These are phyloP conservation scores for Perizoma flavofasciatum DNA, from an alignment of 2,888 invertebrate species.

Conservation along the genomic window DNA sequence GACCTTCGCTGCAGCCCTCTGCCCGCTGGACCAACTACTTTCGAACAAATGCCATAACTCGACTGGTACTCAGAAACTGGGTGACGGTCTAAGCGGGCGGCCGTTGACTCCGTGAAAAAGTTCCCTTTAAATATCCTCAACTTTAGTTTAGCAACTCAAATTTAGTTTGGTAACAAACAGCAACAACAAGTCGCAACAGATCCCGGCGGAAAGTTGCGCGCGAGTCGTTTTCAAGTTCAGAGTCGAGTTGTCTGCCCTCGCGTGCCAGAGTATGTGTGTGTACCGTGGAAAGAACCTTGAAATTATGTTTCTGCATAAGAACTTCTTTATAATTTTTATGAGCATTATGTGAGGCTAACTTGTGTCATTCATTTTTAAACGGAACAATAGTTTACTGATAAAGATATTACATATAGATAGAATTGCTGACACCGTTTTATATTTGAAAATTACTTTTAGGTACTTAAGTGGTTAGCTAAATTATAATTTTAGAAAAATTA, in stretches of 20 bases:
- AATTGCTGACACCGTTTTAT: too few species aligned
- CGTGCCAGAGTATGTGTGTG: slow-evolving; percentile 2
- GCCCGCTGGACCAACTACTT: slow-evolving; percentile 77
- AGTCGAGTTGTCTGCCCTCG: slow-evolving; percentile 39
- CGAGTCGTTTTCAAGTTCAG: slow-evolving; percentile 82
- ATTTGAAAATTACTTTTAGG: too few species aligned
- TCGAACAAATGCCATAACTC: slow-evolving; percentile 84
- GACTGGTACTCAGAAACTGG: slow-evolving; percentile 81
- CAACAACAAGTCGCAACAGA: slow-evolving; percentile 82
- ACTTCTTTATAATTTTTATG: background rate
- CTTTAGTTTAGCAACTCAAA: slow-evolving; percentile 83
- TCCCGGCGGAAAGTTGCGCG: slow-evolving; percentile 78
- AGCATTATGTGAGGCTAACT: too few species aligned
- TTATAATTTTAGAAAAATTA: too few species aligned
- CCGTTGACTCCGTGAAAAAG: slow-evolving; percentile 84
- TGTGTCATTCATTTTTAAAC: background rate
- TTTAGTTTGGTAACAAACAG: slow-evolving; percentile 82
- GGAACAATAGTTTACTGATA: too few species aligned
- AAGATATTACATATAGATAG: too few species aligned
- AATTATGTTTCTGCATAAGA: background rate
- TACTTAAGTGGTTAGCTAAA: too few species aligned
- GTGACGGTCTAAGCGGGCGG: slow-evolving; percentile 81
- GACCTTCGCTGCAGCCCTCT: slow-evolving; percentile 80
- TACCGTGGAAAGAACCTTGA: slow-evolving; percentile 8
- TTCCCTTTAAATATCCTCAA: slow-evolving; percentile 83